These are phyloP conservation scores for Pseudomyrmex flavicornis DNA, from an alignment of 1,140 invertebrate genomes.

Conservation along the genomic window DNA sequence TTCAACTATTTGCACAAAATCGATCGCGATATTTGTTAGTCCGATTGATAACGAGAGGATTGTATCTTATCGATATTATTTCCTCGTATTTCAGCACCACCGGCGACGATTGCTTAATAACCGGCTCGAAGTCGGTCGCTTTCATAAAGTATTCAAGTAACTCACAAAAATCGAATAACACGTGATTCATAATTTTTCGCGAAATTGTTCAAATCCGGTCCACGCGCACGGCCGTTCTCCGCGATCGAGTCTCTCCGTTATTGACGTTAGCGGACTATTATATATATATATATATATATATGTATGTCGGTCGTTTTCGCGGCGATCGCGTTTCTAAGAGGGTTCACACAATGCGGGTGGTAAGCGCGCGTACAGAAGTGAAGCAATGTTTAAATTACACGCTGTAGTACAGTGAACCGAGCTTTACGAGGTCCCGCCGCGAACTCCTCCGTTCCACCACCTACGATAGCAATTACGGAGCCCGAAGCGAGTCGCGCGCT, in stretches of 20 bases:
- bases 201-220: conserved; percentile 15
- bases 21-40: conserved; percentile 30
- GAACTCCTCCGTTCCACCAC: conserved; percentile 69
- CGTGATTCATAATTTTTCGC: not conserved
- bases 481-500: conserved; percentile 61
- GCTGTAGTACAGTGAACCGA: conserved; percentile 67
- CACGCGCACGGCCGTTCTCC: not conserved
- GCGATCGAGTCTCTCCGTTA: conserved; percentile 24
- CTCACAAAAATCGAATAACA: conserved; percentile 24
- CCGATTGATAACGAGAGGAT: conserved; percentile 15
- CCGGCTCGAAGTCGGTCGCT: not conserved
- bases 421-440: conserved; percentile 76
- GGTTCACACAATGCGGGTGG: conserved; percentile 68
- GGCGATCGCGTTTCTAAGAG: conserved; percentile 13
- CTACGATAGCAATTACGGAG: conserved; percentile 75
- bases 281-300: not conserved
- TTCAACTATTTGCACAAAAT: conserved; percentile 29
- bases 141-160: conserved; percentile 18
- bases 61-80: conserved; percentile 39
- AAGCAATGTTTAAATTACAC: conserved; percentile 81
- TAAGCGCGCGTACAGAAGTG: conserved; percentile 67
- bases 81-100: conserved; percentile 26
- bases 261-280: conserved; percentile 44
- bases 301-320: not conserved
- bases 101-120: conserved; percentile 48